Conservation (phyloP, 64 coral and sea anemone species). For the Stylophora pistillata region DNA sequence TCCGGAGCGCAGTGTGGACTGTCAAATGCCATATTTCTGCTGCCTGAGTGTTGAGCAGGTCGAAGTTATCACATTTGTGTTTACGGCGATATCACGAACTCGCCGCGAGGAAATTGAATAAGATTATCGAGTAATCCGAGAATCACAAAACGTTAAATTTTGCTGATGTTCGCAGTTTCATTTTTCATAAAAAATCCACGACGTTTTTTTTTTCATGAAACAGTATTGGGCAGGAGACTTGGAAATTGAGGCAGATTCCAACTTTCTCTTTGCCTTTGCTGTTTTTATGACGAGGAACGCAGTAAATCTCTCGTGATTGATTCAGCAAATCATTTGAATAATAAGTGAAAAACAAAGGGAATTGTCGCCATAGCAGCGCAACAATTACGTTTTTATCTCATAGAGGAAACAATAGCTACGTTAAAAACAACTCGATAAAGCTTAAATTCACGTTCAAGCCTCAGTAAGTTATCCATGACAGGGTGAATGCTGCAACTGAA, state of each 20-base stretch:
- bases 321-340: not conserved
- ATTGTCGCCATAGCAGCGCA: slow-evolving; percentile 57
- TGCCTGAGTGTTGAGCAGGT: no score
- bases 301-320: not conserved
- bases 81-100: slow-evolving; percentile 3
- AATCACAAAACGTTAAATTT: not conserved
- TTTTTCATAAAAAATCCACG: not conserved
- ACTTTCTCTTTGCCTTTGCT: not conserved
- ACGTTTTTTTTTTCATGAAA: no score
- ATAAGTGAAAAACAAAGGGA: slow-evolving; percentile 35
- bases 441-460: no score
- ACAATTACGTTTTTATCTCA: not conserved
- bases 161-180: not conserved
- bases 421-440: no score
- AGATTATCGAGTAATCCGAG: not conserved
- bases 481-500: no score
- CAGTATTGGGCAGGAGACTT: not conserved
- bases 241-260: not conserved
- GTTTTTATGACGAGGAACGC: slow-evolving; percentile 1
- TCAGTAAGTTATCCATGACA: no score
- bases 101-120: not conserved
- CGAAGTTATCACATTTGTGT: not conserved
- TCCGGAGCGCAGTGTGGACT: slow-evolving; percentile 13
- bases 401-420: not conserved
- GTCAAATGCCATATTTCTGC: not conserved